phyloP scores from a whole-genome alignment of 2,888 invertebrate genomes.

The Drosophila differens region DNA sequence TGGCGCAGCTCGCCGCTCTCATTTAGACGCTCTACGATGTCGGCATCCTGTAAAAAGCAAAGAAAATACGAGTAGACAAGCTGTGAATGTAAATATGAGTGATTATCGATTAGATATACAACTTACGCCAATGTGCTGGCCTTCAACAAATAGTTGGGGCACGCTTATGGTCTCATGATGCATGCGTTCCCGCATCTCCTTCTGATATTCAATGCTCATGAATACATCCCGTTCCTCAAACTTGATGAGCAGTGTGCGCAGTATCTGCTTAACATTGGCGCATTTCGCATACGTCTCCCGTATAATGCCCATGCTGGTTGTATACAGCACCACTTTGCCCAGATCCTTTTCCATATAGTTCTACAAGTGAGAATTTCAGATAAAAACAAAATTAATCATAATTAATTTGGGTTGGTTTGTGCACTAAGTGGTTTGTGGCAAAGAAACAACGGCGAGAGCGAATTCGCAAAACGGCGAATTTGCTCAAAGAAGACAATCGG shows the following conservation, averaged over 20 bases:
- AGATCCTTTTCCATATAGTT: conserved; percentile 96
- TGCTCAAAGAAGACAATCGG: too few species aligned
- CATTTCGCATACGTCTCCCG: conserved; percentile 96
- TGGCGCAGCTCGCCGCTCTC: conserved; percentile 96
- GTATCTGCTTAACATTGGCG: conserved; percentile 95
- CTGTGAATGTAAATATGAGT: background rate
- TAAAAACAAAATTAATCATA: background rate
- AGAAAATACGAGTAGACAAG: background rate
- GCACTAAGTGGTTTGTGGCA: too few species aligned
- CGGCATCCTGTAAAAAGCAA: conserved; percentile 87
- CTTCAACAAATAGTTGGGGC: conserved; percentile 97
- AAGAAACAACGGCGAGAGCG: too few species aligned
- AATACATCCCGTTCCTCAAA: conserved; percentile 97
- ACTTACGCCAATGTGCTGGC: conserved; percentile 92
- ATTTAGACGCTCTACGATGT: conserved; percentile 95
- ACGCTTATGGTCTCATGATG: conserved; percentile 90
- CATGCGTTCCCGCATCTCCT: conserved; percentile 94
- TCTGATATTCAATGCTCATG: conserved; percentile 95
- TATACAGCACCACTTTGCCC: conserved; percentile 96
- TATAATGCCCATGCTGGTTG: conserved; percentile 97
- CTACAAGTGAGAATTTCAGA: conserved; percentile 86
- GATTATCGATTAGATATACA: background rate
- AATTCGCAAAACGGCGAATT: too few species aligned
- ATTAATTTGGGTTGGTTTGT: too few species aligned
- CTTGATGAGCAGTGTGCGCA: conserved; percentile 95